Evolutionary conservation across 1,140 invertebrate genomes (phyloP).

Genomic region (Eufriesea mexicana): DNA sequence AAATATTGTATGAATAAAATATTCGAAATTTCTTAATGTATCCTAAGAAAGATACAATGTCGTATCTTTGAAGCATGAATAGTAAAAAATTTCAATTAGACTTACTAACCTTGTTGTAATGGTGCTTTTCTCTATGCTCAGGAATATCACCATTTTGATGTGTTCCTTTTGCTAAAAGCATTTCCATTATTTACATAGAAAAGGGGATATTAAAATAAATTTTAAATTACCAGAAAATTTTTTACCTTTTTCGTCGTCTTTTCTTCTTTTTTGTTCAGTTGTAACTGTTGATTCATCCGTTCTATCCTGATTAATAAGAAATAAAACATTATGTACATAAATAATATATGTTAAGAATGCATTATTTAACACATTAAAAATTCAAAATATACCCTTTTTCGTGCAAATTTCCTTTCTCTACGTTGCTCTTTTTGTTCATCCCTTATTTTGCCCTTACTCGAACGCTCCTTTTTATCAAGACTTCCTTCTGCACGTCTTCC

Average conservation of each 20-base stretch:
- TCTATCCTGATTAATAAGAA: slow-evolving; percentile 83
- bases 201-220: slow-evolving; percentile 8
- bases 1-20: neutral
- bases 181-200: neutral
- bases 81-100: slow-evolving; percentile 19
- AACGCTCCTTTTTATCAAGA: slow-evolving; percentile 86
- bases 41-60: slow-evolving; percentile 12
- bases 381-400: slow-evolving; percentile 85
- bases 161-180: slow-evolving; percentile 78
- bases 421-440: slow-evolving; percentile 88
- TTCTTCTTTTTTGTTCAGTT: slow-evolving; percentile 87
- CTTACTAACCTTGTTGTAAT: slow-evolving; percentile 82
- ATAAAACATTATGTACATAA: slow-evolving; percentile 2
- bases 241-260: slow-evolving; percentile 88
- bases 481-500: slow-evolving; percentile 83
- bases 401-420: slow-evolving; percentile 89
- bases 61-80: slow-evolving; percentile 5
- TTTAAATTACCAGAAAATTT: slow-evolving; percentile 40
- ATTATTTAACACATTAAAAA: slow-evolving; percentile 25
- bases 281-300: slow-evolving; percentile 84
- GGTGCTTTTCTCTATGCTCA: slow-evolving; percentile 84
- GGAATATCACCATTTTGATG: slow-evolving; percentile 84
- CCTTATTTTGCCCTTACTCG: slow-evolving; percentile 85
- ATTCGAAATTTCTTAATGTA: neutral
- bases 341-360: neutral